These are phyloP conservation scores for Entomyzon cyanotis DNA, from an alignment of 2,113 vertebrate genomes.

Conservation along the genomic window DNA sequence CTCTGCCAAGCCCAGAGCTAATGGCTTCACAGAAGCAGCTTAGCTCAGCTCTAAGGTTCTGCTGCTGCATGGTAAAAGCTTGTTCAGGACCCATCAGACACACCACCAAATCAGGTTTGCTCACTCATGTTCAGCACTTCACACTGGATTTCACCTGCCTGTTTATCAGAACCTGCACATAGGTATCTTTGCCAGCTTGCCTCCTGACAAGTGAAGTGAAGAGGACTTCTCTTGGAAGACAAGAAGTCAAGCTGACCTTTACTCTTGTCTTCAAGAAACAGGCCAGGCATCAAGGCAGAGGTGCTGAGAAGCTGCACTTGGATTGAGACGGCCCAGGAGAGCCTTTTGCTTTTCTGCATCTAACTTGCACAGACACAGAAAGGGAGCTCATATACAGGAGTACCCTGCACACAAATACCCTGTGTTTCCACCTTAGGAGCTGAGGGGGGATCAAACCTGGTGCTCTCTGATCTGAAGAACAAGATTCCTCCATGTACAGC, in stretches of 20 bases:
- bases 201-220: not conserved
- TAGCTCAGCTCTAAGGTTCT: slow-evolving; percentile 12
- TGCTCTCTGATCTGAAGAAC: not conserved
- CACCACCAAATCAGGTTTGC: not conserved
- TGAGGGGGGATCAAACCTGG: fast-evolving
- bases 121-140: not conserved
- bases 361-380: not conserved
- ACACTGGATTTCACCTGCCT: not conserved
- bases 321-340: fast-evolving
- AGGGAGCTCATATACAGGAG: not conserved
- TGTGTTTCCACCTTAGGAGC: not conserved
- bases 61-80: not conserved
- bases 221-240: not conserved
- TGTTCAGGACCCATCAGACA: not conserved
- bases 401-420: fast-evolving
- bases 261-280: not conserved
- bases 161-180: not conserved
- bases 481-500: not conserved
- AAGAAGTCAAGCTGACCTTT: not conserved
- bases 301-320: not conserved
- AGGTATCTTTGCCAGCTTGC: not conserved
- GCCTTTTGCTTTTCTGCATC: not conserved
- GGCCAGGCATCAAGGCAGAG: not conserved
- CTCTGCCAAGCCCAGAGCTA: not conserved
- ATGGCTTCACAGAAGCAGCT: not conserved